phyloP scores from a whole-genome alignment of 2,113 vertebrate species.

The Delphinapterus leucas region DNA sequence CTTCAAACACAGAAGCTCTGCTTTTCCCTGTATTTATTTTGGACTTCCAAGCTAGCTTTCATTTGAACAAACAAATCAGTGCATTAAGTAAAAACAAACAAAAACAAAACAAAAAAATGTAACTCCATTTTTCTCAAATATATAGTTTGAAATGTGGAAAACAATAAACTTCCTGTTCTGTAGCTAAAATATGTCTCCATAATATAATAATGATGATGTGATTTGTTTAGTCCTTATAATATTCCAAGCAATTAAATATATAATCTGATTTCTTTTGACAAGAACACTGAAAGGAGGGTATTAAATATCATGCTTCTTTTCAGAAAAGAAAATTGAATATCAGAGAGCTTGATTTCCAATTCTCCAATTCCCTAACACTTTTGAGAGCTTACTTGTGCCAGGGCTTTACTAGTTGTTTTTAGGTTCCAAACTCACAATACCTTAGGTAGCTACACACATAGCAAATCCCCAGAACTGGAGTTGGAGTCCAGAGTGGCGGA shows the following conservation, averaged over 20 bases:
- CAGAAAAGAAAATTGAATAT: background rate
- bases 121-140: background rate
- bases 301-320: background rate
- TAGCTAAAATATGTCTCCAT: background rate
- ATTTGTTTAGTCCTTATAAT: background rate
- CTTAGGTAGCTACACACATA: background rate
- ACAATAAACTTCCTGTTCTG: background rate
- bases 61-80: background rate
- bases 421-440: background rate
- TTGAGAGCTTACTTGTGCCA: background rate
- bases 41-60: background rate
- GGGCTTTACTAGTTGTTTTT: background rate
- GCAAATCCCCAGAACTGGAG: background rate
- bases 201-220: background rate
- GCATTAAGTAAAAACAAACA: background rate
- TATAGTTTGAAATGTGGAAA: background rate
- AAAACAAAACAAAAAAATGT: background rate
- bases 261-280: background rate
- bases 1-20: background rate
- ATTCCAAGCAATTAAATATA: background rate
- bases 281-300: background rate
- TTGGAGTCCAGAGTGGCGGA: background rate
- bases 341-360: background rate
- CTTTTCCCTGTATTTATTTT: background rate
- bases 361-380: background rate